These are phyloP conservation scores for Pogonocherus hispidulus DNA, from an alignment of 2,888 invertebrate species.

Conservation along the genomic window DNA sequence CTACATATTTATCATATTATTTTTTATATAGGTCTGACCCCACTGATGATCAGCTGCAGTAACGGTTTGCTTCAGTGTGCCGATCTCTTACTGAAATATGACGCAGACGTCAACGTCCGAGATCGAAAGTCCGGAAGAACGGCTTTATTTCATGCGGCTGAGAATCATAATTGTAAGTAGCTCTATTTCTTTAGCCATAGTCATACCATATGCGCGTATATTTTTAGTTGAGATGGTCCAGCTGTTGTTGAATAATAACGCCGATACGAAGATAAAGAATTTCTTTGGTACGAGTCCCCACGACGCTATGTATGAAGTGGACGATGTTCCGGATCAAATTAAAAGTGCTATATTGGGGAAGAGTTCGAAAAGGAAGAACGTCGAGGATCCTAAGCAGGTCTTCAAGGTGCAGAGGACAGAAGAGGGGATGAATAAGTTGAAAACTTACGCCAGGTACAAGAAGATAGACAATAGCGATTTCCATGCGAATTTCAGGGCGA, in stretches of 20 bases:
- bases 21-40: slow-evolving; percentile 68
- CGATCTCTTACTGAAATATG: slow-evolving; percentile 60
- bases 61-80: slow-evolving; percentile 64
- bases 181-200: slow-evolving; percentile 29
- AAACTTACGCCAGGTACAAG: slow-evolving; percentile 47
- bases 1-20: too few species aligned
- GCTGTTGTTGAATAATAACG: slow-evolving; percentile 66
- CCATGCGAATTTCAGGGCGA: background rate
- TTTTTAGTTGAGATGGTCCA: slow-evolving; percentile 68
- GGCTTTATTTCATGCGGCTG: slow-evolving; percentile 69
- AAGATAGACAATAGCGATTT: slow-evolving; percentile 36
- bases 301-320: slow-evolving; percentile 68
- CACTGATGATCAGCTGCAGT: slow-evolving; percentile 69
- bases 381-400: slow-evolving; percentile 6
- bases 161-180: slow-evolving; percentile 64
- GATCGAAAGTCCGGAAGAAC: slow-evolving; percentile 71
- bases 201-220: background rate
- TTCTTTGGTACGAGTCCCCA: slow-evolving; percentile 68
- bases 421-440: slow-evolving; percentile 39
- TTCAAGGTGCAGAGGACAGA: slow-evolving; percentile 26
- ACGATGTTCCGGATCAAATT: slow-evolving; percentile 57
- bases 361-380: slow-evolving; percentile 48
- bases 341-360: slow-evolving; percentile 55
- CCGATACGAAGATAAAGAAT: slow-evolving; percentile 69
- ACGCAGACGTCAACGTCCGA: slow-evolving; percentile 62